Evolutionary conservation across 2,113 vertebrate species (phyloP).

Genomic region (Odontophorus gujanensis): DNA sequence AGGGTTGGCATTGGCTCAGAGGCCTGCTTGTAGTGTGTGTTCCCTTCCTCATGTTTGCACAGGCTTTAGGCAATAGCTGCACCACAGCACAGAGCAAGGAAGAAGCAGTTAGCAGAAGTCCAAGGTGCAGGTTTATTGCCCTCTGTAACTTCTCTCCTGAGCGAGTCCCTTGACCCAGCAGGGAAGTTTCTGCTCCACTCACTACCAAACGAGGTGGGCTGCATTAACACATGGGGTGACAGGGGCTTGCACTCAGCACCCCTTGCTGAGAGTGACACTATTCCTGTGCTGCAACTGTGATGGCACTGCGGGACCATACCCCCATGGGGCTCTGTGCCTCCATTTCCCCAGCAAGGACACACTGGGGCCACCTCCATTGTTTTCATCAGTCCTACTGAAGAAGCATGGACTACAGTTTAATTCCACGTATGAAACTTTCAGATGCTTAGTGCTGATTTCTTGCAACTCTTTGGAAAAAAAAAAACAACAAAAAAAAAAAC

Average conservation of each 20-base stretch:
- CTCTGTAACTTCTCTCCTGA: not conserved
- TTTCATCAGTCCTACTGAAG: not conserved
- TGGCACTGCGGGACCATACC: not conserved
- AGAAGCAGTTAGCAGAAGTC: slow-evolving; percentile 10
- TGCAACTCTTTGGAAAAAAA: not conserved
- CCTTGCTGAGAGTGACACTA: not conserved
- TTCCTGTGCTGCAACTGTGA: not conserved
- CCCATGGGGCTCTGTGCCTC: not conserved
- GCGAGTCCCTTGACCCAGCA: not conserved
- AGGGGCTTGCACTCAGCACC: not conserved
- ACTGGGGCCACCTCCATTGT: not conserved
- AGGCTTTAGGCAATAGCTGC: not conserved
- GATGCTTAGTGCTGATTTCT: not conserved
- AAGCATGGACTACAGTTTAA: not conserved
- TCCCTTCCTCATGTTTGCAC: not conserved
- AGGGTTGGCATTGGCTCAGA: not conserved
- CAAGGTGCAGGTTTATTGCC: slow-evolving; percentile 38
- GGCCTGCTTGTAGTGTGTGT: not conserved
- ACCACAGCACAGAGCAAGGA: not conserved
- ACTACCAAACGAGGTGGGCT: not conserved
- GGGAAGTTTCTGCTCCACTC: not conserved
- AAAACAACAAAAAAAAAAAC: not conserved
- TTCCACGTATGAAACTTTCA: not conserved
- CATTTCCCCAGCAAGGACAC: not conserved
- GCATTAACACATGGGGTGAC: not conserved